Evolutionary conservation across 2,888 invertebrate species (phyloP).

Genomic region (Nipponacmea schrenckii): DNA sequence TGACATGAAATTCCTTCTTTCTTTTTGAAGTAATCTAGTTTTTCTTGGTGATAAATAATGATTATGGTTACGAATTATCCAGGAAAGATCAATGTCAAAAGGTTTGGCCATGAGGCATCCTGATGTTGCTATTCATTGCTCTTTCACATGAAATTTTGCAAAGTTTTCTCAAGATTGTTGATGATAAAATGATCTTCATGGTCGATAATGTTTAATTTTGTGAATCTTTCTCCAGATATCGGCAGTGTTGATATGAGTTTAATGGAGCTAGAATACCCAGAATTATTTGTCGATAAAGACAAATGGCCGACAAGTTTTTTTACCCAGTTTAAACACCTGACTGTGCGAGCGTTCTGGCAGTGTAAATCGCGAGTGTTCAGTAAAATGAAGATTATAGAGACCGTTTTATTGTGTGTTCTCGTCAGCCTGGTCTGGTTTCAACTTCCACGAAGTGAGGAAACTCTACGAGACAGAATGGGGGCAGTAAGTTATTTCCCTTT

Average conservation of each 20-base stretch:
- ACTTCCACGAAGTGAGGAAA: conserved; percentile 79
- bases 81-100: no score
- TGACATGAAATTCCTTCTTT: no score
- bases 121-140: no score
- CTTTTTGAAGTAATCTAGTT: no score
- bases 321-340: conserved; percentile 79
- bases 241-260: conserved; percentile 34
- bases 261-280: conserved; percentile 17
- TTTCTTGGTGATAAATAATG: no score
- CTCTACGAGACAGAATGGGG: conserved; percentile 81
- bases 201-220: no score
- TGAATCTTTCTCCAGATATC: conserved; percentile 14
- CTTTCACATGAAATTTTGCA: no score
- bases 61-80: no score
- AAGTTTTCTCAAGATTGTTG: no score
- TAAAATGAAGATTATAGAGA: conserved; percentile 79
- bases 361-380: conserved; percentile 81
- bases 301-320: conserved; percentile 82
- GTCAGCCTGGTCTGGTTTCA: conserved; percentile 84
- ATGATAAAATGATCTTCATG: no score
- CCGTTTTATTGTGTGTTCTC: conserved; percentile 71
- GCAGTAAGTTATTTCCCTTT: conserved; percentile 68
- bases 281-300: conserved; percentile 20
- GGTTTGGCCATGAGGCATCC: no score
- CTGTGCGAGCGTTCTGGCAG: conserved; percentile 74